These are phyloP conservation scores for Macrosteles quadrilineatus DNA, from an alignment of 1,140 invertebrate genomes.

Conservation along the genomic window DNA sequence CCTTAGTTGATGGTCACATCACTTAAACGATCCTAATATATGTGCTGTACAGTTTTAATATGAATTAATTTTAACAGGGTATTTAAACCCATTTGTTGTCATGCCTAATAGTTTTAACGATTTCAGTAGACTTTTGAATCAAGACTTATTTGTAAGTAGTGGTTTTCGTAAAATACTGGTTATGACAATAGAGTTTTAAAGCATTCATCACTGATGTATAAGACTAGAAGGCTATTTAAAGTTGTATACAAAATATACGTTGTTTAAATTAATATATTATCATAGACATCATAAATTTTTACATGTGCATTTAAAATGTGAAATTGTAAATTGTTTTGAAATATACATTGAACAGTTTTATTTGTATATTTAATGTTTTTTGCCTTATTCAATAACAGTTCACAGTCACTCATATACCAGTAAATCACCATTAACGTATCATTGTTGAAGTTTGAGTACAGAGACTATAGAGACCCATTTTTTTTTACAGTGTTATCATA, in stretches of 20 bases:
- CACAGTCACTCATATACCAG: too few relatives aligned
- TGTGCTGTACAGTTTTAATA: conserved; percentile 20
- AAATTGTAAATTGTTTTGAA: conserved; percentile 26
- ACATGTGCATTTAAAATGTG: conserved; percentile 27
- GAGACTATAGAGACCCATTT: too few relatives aligned
- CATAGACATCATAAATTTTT: conserved; percentile 21
- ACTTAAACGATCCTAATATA: neutral
- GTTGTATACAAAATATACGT: conserved; percentile 12
- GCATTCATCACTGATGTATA: neutral
- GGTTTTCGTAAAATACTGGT: conserved; percentile 6
- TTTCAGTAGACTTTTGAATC: conserved; percentile 6
- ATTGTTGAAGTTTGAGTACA: too few relatives aligned
- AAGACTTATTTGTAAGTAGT: neutral
- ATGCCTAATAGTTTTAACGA: conserved; percentile 7
- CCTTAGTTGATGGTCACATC: too few relatives aligned
- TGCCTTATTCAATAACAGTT: too few relatives aligned
- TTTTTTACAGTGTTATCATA: too few relatives aligned
- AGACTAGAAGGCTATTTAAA: conserved; percentile 1
- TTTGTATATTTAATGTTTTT: neutral
- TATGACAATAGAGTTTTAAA: conserved; percentile 20
- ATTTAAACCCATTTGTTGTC: conserved; percentile 3
- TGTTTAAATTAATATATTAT: conserved; percentile 22
- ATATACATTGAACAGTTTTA: conserved; percentile 25
- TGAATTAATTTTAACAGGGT: conserved; percentile 24
- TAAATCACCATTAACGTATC: too few relatives aligned